phyloP scores from a whole-genome alignment of 2,888 invertebrate species.

The Tridacna crocea region DNA sequence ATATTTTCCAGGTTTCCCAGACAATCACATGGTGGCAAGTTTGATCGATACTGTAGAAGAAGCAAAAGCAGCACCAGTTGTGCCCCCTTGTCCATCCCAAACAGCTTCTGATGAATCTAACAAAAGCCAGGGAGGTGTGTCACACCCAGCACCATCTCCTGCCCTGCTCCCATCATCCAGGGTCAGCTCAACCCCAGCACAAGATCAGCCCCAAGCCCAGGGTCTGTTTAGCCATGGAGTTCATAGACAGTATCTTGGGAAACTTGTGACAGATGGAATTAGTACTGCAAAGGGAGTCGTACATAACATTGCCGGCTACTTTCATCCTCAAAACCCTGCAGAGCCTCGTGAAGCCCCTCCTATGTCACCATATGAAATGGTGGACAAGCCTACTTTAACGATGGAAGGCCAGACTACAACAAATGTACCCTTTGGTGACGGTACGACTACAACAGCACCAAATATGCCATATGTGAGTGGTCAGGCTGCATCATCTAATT shows the following conservation, averaged over 20 bases:
- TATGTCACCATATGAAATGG: slow-evolving; percentile 47
- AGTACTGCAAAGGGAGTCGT: slow-evolving; percentile 48
- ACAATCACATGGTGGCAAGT: slow-evolving; percentile 77
- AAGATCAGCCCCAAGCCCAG: background rate
- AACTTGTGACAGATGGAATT: slow-evolving; percentile 40
- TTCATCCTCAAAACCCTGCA: slow-evolving; percentile 24
- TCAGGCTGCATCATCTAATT: background rate
- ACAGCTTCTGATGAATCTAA: slow-evolving; percentile 1
- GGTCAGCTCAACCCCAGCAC: background rate
- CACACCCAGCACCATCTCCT: slow-evolving; percentile 5
- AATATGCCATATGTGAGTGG: background rate
- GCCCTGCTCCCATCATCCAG: background rate
- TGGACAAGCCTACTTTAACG: slow-evolving; percentile 11
- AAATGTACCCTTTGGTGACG: background rate
- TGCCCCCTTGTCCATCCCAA: slow-evolving; percentile 45
- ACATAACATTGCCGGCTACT: slow-evolving; percentile 40
- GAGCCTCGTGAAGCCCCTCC: background rate
- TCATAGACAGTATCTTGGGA: slow-evolving; percentile 23
- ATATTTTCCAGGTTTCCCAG: slow-evolving; percentile 49
- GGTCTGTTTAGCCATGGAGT: slow-evolving; percentile 4
- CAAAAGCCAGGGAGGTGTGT: slow-evolving; percentile 20
- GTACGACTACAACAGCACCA: background rate
- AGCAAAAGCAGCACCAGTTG: slow-evolving; percentile 27
- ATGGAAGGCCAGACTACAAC: slow-evolving; percentile 2
- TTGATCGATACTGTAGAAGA: slow-evolving; percentile 73